Conservation (phyloP, 2,113 vertebrate species). For the Cariama cristata region DNA sequence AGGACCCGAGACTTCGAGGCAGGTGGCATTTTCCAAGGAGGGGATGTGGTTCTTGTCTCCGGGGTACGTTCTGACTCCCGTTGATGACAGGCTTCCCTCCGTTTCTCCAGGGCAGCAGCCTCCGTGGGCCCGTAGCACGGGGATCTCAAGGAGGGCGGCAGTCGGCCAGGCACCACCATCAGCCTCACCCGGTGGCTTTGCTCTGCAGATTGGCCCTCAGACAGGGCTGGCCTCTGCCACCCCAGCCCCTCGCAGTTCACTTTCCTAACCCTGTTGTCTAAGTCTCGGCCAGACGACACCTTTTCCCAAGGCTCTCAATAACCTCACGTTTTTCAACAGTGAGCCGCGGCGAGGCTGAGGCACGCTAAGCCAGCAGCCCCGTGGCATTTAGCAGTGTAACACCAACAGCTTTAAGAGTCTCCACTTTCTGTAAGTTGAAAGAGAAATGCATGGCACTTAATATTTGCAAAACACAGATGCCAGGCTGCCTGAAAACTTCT, state of each 20-base stretch:
- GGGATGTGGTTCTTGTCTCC: fast-evolving
- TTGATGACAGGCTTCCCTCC: neutral
- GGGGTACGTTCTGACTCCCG: fast-evolving
- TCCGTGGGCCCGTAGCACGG: fast-evolving
- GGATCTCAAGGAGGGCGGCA: neutral
- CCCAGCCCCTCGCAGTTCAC: neutral
- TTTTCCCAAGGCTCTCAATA: neutral
- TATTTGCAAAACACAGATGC: neutral
- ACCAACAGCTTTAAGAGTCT: neutral
- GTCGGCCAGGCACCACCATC: neutral
- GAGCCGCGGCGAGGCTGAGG: neutral
- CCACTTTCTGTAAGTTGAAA: neutral
- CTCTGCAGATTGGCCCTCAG: neutral
- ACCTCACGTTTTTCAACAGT: neutral
- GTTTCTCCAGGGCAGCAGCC: neutral
- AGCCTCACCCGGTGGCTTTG: neutral
- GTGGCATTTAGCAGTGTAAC: neutral
- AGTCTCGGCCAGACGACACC: neutral
- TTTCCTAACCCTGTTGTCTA: neutral
- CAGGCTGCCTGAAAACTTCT: neutral
- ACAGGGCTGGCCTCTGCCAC: neutral
- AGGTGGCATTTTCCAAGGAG: neutral
- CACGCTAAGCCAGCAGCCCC: neutral
- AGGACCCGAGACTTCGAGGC: neutral
- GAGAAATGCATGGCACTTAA: neutral